A percentile compares a stretch with the other conserved stretches of the same genome.
phyloP scores from a whole-genome alignment of 2,797 vertebrate genomes.

The Anomalospiza imberbis region DNA sequence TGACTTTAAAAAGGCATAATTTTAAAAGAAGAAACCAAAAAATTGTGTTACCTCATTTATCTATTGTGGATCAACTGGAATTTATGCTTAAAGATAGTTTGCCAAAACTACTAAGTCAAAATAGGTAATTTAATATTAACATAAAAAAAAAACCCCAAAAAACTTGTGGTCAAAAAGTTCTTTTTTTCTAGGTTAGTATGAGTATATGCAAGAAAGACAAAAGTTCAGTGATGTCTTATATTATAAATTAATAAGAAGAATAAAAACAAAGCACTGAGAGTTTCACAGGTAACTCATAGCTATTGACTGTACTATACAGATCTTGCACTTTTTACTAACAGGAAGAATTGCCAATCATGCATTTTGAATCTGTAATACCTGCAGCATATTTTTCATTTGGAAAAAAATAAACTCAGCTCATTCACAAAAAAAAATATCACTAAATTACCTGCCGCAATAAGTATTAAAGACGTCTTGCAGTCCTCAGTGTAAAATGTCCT shows the following conservation, averaged over 20 bases:
- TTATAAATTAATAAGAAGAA: neutral
- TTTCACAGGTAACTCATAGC: neutral
- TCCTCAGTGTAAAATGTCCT: neutral
- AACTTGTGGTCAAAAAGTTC: neutral
- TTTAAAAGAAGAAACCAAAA: neutral
- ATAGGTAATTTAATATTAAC: neutral
- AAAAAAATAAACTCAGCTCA: neutral
- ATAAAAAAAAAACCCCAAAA: neutral
- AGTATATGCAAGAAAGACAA: neutral
- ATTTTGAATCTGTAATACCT: neutral
- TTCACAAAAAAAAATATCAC: neutral
- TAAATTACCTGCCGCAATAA: neutral
- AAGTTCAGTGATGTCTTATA: neutral
- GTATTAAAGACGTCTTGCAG: neutral
- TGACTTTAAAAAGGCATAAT: neutral
- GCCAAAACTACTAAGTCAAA: neutral
- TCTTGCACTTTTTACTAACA: neutral
- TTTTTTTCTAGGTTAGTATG: neutral
- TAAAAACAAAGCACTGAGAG: neutral
- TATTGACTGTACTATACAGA: neutral
- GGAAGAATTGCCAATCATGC: neutral
- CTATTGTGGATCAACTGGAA: neutral
- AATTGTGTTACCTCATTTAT: neutral
- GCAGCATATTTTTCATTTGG: neutral
- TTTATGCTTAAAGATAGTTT: neutral